phyloP scores from a whole-genome alignment of 1,140 invertebrate genomes.

The Heliconius himera region DNA sequence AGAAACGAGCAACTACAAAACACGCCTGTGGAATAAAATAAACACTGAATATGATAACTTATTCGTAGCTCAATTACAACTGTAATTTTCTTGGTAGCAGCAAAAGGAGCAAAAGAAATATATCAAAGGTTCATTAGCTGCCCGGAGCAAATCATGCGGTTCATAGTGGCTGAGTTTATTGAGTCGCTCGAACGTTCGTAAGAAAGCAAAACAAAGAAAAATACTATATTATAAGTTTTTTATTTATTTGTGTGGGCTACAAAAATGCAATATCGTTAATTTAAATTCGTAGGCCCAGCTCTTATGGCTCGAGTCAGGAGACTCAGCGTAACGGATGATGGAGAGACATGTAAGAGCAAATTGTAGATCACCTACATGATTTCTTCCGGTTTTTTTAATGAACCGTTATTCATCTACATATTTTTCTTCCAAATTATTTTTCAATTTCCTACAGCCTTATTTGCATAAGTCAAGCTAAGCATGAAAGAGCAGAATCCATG shows the following conservation, averaged over 20 bases:
- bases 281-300: conserved; percentile 65
- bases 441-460: conserved; percentile 28
- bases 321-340: conserved; percentile 83
- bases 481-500: conserved; percentile 20
- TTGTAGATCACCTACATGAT: conserved; percentile 35
- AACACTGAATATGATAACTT: neutral
- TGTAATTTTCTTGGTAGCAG: conserved; percentile 6
- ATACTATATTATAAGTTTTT: neutral
- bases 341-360: conserved; percentile 82
- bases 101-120: conserved; percentile 1
- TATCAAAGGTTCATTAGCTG: conserved; percentile 26
- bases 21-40: neutral
- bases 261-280: conserved; percentile 8
- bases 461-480: conserved; percentile 29
- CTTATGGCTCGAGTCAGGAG: conserved; percentile 81
- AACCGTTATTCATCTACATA: conserved; percentile 38
- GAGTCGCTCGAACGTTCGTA: neutral
- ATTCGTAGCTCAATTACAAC: conserved; percentile 2
- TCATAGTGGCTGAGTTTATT: neutral
- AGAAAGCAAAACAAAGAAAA: neutral
- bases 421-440: conserved; percentile 34
- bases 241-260: neutral
- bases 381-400: conserved; percentile 13
- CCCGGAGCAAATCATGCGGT: neutral
- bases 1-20: too few species aligned